Conservation (phyloP, 2,888 invertebrate genomes). For the Magallana nippona region DNA sequence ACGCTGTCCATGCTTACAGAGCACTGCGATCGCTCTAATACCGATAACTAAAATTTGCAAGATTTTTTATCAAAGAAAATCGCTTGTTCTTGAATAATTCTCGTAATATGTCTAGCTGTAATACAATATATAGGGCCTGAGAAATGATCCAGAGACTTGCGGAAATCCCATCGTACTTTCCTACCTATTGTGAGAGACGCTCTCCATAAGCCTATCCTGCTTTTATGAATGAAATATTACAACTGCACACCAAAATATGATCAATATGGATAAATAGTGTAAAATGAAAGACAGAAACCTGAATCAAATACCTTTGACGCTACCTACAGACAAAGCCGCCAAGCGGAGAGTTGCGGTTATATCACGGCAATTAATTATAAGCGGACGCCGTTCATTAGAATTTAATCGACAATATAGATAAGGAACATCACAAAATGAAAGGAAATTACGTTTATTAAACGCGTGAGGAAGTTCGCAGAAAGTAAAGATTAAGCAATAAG, state of each 20-base stretch:
- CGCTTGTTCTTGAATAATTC: too few species aligned
- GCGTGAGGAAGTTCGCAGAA: slow-evolving; percentile 7
- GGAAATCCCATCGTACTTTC: not conserved
- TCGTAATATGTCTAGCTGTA: too few species aligned
- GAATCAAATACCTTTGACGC: slow-evolving; percentile 4
- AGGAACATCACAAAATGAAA: slow-evolving; percentile 27
- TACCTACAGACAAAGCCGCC: not conserved
- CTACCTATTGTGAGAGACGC: not conserved
- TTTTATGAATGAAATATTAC: slow-evolving; percentile 26
- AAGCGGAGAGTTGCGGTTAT: not conserved
- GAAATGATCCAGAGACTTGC: not conserved
- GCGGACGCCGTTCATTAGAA: slow-evolving; percentile 22
- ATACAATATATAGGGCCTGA: too few species aligned
- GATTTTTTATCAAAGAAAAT: too few species aligned
- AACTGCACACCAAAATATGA: slow-evolving; percentile 12
- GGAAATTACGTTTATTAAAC: slow-evolving; percentile 24
- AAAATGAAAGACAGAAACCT: slow-evolving; percentile 3
- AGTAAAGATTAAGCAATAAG: slow-evolving; percentile 23
- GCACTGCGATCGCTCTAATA: too few species aligned
- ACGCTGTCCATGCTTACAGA: too few species aligned
- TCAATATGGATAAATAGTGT: slow-evolving; percentile 16
- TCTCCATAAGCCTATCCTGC: not conserved
- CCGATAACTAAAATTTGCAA: too few species aligned
- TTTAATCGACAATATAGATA: slow-evolving; percentile 35
- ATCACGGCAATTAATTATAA: slow-evolving; percentile 23